Conservation (phyloP, 1,140 invertebrate species). For the Cydia fagiglandana region DNA sequence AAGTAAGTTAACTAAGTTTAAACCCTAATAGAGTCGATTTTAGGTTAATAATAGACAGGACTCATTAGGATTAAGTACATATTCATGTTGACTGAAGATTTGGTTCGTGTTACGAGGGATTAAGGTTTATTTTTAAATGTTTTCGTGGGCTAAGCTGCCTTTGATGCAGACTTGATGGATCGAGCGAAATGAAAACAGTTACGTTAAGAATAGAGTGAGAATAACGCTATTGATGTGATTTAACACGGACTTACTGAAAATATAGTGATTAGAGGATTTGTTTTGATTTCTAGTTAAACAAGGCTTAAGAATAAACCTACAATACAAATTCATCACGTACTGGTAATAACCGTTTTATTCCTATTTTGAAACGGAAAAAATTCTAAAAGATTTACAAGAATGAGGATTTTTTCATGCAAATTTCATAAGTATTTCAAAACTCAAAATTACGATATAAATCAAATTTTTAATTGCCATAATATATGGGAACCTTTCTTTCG, state of each 20-base stretch:
- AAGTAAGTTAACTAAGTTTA: background rate
- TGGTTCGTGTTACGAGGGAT: background rate
- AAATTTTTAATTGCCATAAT: background rate
- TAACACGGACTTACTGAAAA: background rate
- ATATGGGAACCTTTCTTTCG: slow-evolving; percentile 4
- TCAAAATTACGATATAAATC: background rate
- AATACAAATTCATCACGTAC: no score
- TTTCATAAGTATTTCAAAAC: no score
- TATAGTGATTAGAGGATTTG: background rate
- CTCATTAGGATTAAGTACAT: background rate
- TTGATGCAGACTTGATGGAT: slow-evolving; percentile 7
- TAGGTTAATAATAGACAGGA: background rate
- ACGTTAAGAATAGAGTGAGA: background rate
- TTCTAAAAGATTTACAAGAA: no score
- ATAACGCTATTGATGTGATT: background rate
- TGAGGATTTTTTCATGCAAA: no score
- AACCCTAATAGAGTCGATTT: background rate
- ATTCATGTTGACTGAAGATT: background rate
- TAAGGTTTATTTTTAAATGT: background rate
- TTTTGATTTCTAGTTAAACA: background rate
- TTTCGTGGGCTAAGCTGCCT: background rate
- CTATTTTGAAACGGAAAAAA: no score
- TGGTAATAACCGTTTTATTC: no score
- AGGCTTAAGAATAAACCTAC: no score
- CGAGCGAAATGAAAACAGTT: background rate